Base-by-base conservation (phyloP, 2,888 invertebrate species). In the Yponomeuta evonymella region DNA sequence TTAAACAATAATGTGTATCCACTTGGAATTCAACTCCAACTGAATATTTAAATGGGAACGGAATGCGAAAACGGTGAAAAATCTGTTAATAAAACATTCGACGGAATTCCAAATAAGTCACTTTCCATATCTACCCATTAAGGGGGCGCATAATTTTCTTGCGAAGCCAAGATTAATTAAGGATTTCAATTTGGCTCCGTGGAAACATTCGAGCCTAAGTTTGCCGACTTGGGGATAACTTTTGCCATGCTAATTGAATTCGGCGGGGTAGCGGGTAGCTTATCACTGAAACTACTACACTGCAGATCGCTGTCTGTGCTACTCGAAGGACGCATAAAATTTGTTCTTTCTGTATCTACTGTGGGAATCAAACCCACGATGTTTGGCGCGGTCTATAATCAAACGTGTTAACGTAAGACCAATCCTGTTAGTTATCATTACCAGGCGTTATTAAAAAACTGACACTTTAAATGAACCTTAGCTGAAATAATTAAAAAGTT, bases 81-180 rank as follows among this genome's bases (percentile, higher is more conserved):
- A 58, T 58, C 51, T 58, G 15, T 58, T 58, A 58, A 58, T 58
- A 58, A 58, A 58, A 15, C 33, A 29, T 65, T 65, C 65, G 30
- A 33, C 65, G 30, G 30, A 30, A 65, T 48, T 10, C 23, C n/a
- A 15, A 48, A 67, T 48, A 43, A 67, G 67, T 23, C 67, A 43
- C 67, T 67, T 67, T 67, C 36, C 43, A 29, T 65, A 29, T 58
- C 51, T 58, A 58, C 51, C 15, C 51, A 30, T 65, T 65, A 65
- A 30, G 33, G 10, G 63, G 29, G 12, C 65, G 30, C 29, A 65
- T 30, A 65, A 33, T 30, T 12, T 65, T 23, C 30, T 30, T 11
- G 65, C 3, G 23, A 67, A 36, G 36, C 67, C 15, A n/a, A 67
- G 67, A 67, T 67, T 67, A 67, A 67, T 67, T 67, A 67, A 23